Percentiles rank a stretch among this genome's conserved stretches.
These are phyloP conservation scores for Blennius ocellaris DNA, from an alignment of 2,113 vertebrate species.

Conservation along the genomic window DNA sequence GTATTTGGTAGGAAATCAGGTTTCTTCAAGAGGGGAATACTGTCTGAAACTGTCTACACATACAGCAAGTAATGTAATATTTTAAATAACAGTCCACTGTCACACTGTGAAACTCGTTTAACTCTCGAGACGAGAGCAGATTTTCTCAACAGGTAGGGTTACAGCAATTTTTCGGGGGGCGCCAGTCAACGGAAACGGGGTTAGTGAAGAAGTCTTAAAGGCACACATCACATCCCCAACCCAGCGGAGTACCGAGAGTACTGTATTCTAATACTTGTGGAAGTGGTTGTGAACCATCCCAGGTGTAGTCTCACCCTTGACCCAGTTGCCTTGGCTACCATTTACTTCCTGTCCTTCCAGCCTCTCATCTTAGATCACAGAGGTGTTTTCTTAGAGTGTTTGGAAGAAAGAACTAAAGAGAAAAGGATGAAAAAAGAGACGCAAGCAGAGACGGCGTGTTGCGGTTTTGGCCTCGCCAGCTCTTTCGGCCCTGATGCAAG, in stretches of 20 bases:
- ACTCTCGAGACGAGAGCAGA: slow-evolving; percentile 10
- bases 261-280: slow-evolving; percentile 18
- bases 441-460: slow-evolving; percentile 7
- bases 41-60: neutral
- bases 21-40: slow-evolving; percentile 22
- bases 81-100: slow-evolving; percentile 12
- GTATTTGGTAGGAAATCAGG: slow-evolving; percentile 36
- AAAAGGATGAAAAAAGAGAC: neutral
- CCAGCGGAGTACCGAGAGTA: slow-evolving; percentile 10
- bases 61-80: slow-evolving; percentile 12
- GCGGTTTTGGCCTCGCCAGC: slow-evolving; percentile 14
- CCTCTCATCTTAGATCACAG: slow-evolving; percentile 30
- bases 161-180: slow-evolving; percentile 24
- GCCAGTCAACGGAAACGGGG: slow-evolving; percentile 23
- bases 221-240: slow-evolving; percentile 29
- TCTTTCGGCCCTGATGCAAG: slow-evolving; percentile 9
- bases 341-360: slow-evolving; percentile 27
- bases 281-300: slow-evolving; percentile 56
- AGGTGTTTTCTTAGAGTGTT: slow-evolving; percentile 34
- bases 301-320: slow-evolving; percentile 53
- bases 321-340: slow-evolving; percentile 71
- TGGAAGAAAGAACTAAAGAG: slow-evolving; percentile 9
- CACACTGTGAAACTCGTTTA: slow-evolving; percentile 5
- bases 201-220: slow-evolving; percentile 23
- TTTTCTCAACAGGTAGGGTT: neutral